Evolutionary conservation across 2,113 vertebrate genomes (phyloP).

Genomic region (Agapornis roseicollis): DNA sequence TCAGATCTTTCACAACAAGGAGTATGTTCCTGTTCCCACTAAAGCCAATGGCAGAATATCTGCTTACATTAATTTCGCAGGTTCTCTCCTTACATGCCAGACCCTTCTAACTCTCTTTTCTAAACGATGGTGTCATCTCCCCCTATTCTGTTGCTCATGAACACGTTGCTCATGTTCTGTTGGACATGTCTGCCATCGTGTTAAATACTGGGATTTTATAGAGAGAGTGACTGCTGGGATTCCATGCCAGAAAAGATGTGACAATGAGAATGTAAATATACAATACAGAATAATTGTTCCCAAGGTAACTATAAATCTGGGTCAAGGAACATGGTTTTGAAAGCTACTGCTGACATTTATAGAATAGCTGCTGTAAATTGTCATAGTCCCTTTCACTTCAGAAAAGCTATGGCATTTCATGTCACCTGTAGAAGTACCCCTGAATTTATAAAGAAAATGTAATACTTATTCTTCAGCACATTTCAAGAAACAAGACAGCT

Average conservation of each 20-base stretch:
- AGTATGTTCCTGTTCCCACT: background rate
- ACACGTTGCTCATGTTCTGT: background rate
- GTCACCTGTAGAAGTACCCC: background rate
- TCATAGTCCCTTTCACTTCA: background rate
- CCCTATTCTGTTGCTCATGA: background rate
- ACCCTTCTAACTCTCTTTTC: background rate
- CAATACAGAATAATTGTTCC: background rate
- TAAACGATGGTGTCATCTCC: background rate
- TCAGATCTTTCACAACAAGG: background rate
- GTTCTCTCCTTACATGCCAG: background rate
- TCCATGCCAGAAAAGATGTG: background rate
- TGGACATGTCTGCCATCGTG: background rate
- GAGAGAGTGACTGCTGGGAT: background rate
- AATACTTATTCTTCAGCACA: background rate
- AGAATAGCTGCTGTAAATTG: background rate
- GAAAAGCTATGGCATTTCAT: background rate
- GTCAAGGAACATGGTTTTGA: background rate
- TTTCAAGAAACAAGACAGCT: background rate
- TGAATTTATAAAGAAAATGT: background rate
- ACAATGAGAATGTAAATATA: background rate
- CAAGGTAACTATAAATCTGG: slow-evolving; percentile 14
- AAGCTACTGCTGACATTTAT: background rate
- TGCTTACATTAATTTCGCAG: background rate
- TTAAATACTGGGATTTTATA: background rate
- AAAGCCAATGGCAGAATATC: background rate